phyloP scores from a whole-genome alignment of 2,113 vertebrate genomes.

The Typhlomys cinereus region DNA sequence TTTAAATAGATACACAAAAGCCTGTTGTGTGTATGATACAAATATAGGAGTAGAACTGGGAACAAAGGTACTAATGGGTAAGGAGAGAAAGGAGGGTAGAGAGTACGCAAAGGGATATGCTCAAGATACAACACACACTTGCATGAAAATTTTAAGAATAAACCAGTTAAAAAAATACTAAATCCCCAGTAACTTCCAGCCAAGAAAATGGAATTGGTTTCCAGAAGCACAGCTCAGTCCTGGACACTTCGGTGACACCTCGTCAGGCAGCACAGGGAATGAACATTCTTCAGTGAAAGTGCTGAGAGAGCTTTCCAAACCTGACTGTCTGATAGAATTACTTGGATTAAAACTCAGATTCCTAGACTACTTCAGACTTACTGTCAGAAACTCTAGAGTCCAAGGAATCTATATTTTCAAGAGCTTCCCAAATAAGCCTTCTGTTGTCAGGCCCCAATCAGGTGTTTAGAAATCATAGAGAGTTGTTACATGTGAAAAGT shows the following conservation, averaged over 20 bases:
- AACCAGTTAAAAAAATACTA: not conserved
- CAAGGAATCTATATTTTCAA: constrained; percentile 24
- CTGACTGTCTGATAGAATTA: not conserved
- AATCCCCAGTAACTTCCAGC: not conserved
- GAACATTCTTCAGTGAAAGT: not conserved
- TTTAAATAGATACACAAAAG: too few relatives aligned
- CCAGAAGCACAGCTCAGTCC: not conserved
- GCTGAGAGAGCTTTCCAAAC: not conserved
- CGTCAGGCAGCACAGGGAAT: not conserved
- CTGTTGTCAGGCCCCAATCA: not conserved
- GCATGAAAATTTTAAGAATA: not conserved
- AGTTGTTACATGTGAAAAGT: not conserved
- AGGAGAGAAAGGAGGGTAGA: too few relatives aligned
- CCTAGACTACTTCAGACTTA: not conserved
- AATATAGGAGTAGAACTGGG: too few relatives aligned
- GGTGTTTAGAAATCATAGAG: not conserved
- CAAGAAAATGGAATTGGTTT: not conserved
- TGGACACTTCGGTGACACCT: not conserved
- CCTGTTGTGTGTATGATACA: too few relatives aligned
- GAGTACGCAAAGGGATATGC: too few relatives aligned
- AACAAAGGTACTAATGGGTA: too few relatives aligned
- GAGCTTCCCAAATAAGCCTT: constrained; percentile 20
- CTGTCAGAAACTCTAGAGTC: not conserved
- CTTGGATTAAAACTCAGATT: constrained; percentile 7
- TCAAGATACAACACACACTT: too few relatives aligned